phyloP scores from a whole-genome alignment of 2,797 vertebrate species.

The Manis crassicaudata region DNA sequence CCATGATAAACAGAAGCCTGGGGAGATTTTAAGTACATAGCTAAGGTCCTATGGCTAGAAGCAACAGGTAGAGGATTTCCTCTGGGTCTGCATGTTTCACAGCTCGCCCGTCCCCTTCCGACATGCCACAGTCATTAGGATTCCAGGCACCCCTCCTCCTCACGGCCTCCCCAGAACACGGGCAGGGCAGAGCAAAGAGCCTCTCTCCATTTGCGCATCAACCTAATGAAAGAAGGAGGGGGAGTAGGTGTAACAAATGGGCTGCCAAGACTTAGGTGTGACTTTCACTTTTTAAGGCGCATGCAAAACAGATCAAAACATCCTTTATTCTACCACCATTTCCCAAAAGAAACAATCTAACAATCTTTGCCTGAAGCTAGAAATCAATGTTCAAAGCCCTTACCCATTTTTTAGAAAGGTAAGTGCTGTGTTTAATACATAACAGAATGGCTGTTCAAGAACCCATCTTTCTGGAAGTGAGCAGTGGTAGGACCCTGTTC shows the following conservation, averaged over 20 bases:
- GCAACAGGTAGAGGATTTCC: neutral
- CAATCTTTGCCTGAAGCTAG: constrained; percentile 74
- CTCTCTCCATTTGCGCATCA: fast-evolving
- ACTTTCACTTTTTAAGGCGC: constrained; percentile 69
- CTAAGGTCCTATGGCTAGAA: neutral
- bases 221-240: neutral
- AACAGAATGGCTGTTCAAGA: neutral
- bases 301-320: constrained; percentile 81
- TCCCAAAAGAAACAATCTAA: constrained; percentile 74
- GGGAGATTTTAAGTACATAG: fast-evolving
- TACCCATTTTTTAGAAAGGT: constrained; percentile 74
- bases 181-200: fast-evolving
- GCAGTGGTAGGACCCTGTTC: fast-evolving
- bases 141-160: fast-evolving
- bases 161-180: neutral
- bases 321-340: constrained; percentile 66
- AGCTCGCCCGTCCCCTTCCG: fast-evolving
- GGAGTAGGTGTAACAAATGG: fast-evolving
- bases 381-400: constrained; percentile 81
- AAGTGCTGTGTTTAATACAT: constrained; percentile 71
- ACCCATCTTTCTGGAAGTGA: fast-evolving
- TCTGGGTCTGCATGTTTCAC: neutral
- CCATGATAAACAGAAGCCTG: fast-evolving
- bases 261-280: constrained; percentile 55
- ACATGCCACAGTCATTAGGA: fast-evolving